Percentiles rank a stretch among this genome's conserved stretches.
Evolutionary conservation across 1,140 invertebrate genomes (phyloP).

Genomic region (Alviniconcha marisindica): DNA sequence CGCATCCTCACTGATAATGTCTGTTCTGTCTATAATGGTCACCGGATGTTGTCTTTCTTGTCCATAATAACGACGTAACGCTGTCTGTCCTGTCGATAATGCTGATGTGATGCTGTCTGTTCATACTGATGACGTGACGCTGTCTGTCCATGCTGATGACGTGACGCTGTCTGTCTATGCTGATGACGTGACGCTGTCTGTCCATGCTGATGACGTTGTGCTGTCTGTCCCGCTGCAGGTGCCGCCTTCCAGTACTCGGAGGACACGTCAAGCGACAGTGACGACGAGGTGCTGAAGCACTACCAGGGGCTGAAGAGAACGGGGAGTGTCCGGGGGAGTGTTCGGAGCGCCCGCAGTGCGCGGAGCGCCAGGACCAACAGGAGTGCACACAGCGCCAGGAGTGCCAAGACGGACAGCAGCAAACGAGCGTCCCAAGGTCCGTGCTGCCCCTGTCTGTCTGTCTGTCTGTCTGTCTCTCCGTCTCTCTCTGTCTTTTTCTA

Average conservation of each 20-base stretch:
- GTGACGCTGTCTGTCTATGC: neutral
- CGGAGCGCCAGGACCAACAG: conserved; percentile 47
- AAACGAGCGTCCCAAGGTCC: conserved; percentile 11
- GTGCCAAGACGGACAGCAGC: neutral
- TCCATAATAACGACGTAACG: too few relatives aligned
- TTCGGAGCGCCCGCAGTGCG: conserved; percentile 48
- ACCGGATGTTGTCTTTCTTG: too few relatives aligned
- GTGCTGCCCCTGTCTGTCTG: too few relatives aligned
- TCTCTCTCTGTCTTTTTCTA: too few relatives aligned
- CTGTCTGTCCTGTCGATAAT: too few relatives aligned
- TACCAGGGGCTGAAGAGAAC: conserved; percentile 66
- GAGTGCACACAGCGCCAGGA: conserved; percentile 31
- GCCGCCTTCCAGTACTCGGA: conserved; percentile 80
- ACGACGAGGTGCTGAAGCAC: conserved; percentile 67
- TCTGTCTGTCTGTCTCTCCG: too few relatives aligned
- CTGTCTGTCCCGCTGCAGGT: conserved; percentile 72
- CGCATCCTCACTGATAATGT: too few relatives aligned
- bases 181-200: neutral
- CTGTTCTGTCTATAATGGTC: too few relatives aligned
- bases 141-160: neutral
- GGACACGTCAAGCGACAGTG: conserved; percentile 82
- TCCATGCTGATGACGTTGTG: neutral
- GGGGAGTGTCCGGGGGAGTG: conserved; percentile 48
- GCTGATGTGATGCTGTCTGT: too few relatives aligned
- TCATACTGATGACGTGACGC: conserved; percentile 7